Evolutionary conservation across 2,113 vertebrate genomes (phyloP).

Genomic region (Erythrocebus patas): DNA sequence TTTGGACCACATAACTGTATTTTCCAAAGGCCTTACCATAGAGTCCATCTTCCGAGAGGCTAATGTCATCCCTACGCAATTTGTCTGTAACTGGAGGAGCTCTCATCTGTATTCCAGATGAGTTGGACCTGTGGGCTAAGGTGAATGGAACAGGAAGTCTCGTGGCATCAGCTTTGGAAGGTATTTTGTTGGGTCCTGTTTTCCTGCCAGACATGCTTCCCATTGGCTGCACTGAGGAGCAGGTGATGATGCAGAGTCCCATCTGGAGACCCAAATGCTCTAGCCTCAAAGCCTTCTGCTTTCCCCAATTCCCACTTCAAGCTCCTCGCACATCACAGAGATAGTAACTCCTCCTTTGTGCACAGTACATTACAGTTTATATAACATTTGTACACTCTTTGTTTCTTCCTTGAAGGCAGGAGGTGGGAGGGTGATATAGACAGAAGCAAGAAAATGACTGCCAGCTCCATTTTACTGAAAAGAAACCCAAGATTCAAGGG

Average conservation of each 20-base stretch:
- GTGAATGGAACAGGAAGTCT: background rate
- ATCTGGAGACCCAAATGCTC: background rate
- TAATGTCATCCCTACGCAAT: slow-evolving; percentile 32
- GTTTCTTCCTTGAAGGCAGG: background rate
- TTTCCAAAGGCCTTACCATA: slow-evolving; percentile 38
- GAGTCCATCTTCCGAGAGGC: slow-evolving; percentile 4
- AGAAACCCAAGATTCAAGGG: background rate
- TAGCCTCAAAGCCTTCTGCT: background rate
- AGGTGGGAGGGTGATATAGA: background rate
- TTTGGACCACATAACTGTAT: slow-evolving; percentile 41
- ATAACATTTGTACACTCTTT: background rate
- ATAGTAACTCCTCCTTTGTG: background rate
- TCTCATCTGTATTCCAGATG: slow-evolving; percentile 58
- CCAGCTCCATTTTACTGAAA: background rate
- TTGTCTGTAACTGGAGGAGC: slow-evolving; percentile 39
- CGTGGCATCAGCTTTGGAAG: background rate
- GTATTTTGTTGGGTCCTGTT: rapidly evolving
- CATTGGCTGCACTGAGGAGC: rapidly evolving
- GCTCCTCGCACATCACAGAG: background rate
- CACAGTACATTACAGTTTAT: too few relatives aligned
- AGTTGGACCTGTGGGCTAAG: background rate
- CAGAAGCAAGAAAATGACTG: background rate
- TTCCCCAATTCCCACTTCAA: background rate
- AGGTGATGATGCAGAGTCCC: rapidly evolving
- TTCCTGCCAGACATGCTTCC: background rate